These are phyloP conservation scores for Diadophis punctatus DNA, from an alignment of 2,113 vertebrate species.

Conservation along the genomic window DNA sequence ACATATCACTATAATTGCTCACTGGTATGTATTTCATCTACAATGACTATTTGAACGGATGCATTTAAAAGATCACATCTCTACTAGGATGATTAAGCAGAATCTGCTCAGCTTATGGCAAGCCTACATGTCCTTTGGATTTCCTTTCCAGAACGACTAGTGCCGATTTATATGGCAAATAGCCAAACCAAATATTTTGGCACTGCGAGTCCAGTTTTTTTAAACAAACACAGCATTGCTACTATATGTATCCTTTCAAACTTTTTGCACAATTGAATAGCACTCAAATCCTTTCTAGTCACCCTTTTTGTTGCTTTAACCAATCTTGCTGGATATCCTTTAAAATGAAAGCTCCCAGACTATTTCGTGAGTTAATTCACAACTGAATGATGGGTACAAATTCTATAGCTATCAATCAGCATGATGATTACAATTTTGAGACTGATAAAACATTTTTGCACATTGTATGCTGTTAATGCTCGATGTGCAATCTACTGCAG, in stretches of 20 bases:
- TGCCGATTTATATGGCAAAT: background rate
- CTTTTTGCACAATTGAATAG: background rate
- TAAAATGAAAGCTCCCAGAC: background rate
- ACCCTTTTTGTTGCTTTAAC: background rate
- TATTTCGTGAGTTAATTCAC: background rate
- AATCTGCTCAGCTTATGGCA: background rate
- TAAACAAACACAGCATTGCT: background rate
- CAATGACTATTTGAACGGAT: background rate
- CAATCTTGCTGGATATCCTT: background rate
- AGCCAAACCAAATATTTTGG: background rate
- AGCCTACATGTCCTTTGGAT: background rate
- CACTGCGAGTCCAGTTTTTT: background rate
- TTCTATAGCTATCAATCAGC: background rate
- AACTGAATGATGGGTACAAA: background rate
- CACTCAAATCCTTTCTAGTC: background rate
- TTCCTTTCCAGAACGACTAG: background rate
- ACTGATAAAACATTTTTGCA: background rate
- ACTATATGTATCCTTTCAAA: background rate
- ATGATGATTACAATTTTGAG: background rate
- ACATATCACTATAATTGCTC: background rate
- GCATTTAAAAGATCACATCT: background rate
- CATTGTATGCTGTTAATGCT: background rate
- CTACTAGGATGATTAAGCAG: background rate
- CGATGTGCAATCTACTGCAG: background rate
- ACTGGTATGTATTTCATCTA: background rate